Evolutionary conservation across 2,113 vertebrate species (phyloP), one percentile per base, ranked within the genome.

Genomic region (Edolisoma coerulescens): DNA sequence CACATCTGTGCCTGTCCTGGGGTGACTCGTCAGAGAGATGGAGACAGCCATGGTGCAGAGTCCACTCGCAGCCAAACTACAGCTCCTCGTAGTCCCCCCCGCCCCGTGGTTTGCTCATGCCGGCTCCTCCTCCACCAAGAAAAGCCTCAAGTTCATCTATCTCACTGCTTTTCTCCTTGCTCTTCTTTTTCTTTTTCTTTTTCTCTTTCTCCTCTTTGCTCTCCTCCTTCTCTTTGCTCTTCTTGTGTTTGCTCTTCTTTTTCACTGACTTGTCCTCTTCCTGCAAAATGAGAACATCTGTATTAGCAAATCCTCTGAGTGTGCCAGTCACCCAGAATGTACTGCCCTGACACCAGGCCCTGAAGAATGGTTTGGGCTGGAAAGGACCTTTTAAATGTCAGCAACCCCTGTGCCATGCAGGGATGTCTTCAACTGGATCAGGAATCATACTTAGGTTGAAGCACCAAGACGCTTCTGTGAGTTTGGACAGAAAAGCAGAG

Each of bases 21-120:
- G 50, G 49, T 65, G 80, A 84, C 87, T 92, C 0, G 1, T 79
- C 69, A 52, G 77, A 88, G 89, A 63, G 73, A 86, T 78, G 95
- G 91, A 87, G 90, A 65, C 78, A 92, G 93, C 64, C 80, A 77
- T 9, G 32, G 35, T 77, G 64, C 80, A 77, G 79, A 77, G 49
- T 56, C 42, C 64, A 63, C 33, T n/a, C 0, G 13, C 79, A 10
- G 56, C 53, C 23, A 53, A 89, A 59, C 98, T 99, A 99, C 69
- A 99, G 99, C 91, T 99, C 99, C 97, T 99, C 99, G 1, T 99
- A 99, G 95, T 99, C 99, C 2, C 99, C 99, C 1, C 98, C 99
- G 4, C 98, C 98, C 39, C 76, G 97, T 35, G 98, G 97, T 78
- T 98, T 90, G 97, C 93, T 24, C 39, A 77, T 3, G 5, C 93